phyloP scores from a whole-genome alignment of 1,140 invertebrate genomes.

The Pseudoatta argentina region DNA sequence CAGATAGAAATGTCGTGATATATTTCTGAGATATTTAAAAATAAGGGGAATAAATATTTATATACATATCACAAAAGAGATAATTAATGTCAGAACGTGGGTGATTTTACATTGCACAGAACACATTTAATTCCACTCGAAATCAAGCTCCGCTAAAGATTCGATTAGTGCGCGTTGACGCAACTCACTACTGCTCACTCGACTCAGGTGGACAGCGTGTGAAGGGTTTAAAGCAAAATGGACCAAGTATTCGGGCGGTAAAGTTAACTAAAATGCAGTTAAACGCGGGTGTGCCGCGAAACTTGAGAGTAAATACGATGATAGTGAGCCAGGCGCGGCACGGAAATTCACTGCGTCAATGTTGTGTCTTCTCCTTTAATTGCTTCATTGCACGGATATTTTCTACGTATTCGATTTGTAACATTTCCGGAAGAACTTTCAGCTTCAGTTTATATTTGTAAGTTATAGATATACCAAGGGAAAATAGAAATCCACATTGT shows the following conservation, averaged over 20 bases:
- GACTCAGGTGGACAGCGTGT: conserved; percentile 15
- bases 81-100: not conserved
- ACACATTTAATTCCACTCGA: conserved; percentile 23
- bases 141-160: conserved; percentile 56
- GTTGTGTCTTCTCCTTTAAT: conserved; percentile 55
- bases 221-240: conserved; percentile 49
- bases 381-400: conserved; percentile 48
- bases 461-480: not conserved
- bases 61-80: not conserved
- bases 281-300: conserved; percentile 44
- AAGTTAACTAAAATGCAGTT: conserved; percentile 64
- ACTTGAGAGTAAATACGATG: conserved; percentile 60
- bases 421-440: conserved; percentile 8
- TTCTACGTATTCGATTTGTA: conserved; percentile 2
- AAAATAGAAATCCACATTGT: not conserved
- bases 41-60: not conserved
- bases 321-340: conserved; percentile 19
- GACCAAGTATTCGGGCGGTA: conserved; percentile 48
- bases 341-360: conserved; percentile 41
- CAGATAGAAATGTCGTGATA: not conserved
- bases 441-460: not conserved
- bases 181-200: conserved; percentile 48
- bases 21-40: not conserved
- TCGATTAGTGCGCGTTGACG: conserved; percentile 56
- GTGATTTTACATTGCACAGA: conserved; percentile 14